Conservation (phyloP, 2,888 invertebrate species). For the Apodemia mormo region DNA sequence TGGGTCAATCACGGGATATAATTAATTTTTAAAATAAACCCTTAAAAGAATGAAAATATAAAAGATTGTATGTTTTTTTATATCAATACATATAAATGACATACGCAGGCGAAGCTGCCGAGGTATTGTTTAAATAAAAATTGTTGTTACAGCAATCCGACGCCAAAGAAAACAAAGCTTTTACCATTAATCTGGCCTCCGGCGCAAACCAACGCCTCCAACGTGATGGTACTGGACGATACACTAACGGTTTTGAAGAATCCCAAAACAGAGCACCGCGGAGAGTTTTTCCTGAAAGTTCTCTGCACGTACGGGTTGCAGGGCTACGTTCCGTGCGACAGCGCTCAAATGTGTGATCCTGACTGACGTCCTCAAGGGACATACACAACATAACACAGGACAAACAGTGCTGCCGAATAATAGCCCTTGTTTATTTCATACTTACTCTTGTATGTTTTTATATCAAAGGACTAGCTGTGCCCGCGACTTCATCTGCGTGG, state of each 20-base stretch:
- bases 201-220: slow-evolving; percentile 47
- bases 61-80: no score
- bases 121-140: not conserved
- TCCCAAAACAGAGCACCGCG: slow-evolving; percentile 40
- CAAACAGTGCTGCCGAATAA: no score
- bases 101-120: no score
- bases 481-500: no score
- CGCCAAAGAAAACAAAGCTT: slow-evolving; percentile 48
- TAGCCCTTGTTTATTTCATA: no score
- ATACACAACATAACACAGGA: not conserved
- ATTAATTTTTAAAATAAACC: no score
- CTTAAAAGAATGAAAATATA: no score
- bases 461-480: no score
- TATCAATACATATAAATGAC: no score
- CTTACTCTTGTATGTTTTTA: no score
- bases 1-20: no score
- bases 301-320: slow-evolving; percentile 60
- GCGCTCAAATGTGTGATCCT: not conserved
- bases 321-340: slow-evolving; percentile 64
- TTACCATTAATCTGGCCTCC: slow-evolving; percentile 56
- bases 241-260: slow-evolving; percentile 44
- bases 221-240: slow-evolving; percentile 50
- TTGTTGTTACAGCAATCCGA: slow-evolving; percentile 60
- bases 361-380: not conserved
- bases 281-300: slow-evolving; percentile 49